Conservation (phyloP, 2,797 vertebrate species). For the Gymnoscopelus microlampas region DNA sequence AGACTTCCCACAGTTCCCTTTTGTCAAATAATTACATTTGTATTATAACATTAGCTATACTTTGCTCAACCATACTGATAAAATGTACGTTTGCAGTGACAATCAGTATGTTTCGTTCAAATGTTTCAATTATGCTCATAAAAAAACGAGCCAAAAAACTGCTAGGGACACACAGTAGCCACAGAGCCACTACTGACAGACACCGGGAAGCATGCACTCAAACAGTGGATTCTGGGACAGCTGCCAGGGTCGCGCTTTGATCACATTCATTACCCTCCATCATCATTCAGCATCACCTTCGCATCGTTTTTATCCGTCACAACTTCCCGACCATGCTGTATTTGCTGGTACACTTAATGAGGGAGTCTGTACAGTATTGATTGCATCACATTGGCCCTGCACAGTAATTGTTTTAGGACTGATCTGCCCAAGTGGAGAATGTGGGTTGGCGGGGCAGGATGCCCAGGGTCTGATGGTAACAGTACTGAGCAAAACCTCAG, state of each 20-base stretch:
- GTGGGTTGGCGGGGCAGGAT: slow-evolving; percentile 49
- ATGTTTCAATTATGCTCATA: slow-evolving; percentile 15
- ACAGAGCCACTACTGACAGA: slow-evolving; percentile 23
- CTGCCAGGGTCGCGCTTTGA: slow-evolving; percentile 66
- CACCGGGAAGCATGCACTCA: slow-evolving; percentile 47
- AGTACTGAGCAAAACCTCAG: slow-evolving; percentile 47
- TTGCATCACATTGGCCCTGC: slow-evolving; percentile 64
- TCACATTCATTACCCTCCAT: slow-evolving; percentile 72
- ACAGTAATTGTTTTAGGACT: slow-evolving; percentile 69
- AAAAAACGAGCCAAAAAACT: slow-evolving; percentile 21
- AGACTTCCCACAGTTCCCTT: no score
- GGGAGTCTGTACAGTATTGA: slow-evolving; percentile 62
- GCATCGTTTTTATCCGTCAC: slow-evolving; percentile 63
- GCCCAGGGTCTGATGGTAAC: slow-evolving; percentile 50
- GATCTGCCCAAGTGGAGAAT: slow-evolving; percentile 51
- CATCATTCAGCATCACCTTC: slow-evolving; percentile 63
- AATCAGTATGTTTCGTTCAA: not conserved
- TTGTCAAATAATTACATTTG: no score
- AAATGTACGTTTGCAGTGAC: no score
- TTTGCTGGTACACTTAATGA: slow-evolving; percentile 65
- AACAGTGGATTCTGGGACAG: slow-evolving; percentile 62
- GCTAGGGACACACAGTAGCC: slow-evolving; percentile 27
- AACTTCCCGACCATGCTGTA: slow-evolving; percentile 59
- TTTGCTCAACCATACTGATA: no score
- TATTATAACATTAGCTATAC: no score